phyloP scores from a whole-genome alignment of 2,888 invertebrate species.

The Cataglyphis rosenhaueri region DNA sequence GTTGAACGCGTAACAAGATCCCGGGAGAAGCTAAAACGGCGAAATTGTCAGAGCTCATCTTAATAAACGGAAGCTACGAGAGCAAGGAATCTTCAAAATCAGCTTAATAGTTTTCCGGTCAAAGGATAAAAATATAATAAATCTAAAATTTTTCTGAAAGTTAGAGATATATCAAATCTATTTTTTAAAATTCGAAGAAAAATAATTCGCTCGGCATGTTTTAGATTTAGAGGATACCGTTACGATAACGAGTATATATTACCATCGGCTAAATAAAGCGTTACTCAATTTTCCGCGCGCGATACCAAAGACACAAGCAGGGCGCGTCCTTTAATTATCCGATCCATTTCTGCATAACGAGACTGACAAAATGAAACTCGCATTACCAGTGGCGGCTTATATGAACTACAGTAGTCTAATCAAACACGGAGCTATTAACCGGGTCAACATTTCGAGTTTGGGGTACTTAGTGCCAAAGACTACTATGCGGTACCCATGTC shows the following conservation, averaged over 20 bases:
- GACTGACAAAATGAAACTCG: conserved; percentile 57
- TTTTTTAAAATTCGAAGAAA: background rate
- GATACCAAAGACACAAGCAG: background rate
- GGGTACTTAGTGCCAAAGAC: conserved; percentile 76
- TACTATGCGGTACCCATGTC: conserved; percentile 62
- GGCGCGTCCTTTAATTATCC: conserved; percentile 41
- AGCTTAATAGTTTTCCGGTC: background rate
- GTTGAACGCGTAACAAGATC: conserved; percentile 58
- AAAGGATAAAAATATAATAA: background rate
- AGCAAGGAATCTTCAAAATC: background rate
- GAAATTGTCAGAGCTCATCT: background rate
- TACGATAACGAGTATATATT: background rate
- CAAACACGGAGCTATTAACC: conserved; percentile 85
- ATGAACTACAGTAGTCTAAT: conserved; percentile 83
- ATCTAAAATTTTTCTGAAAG: background rate
- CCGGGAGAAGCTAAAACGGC: conserved; percentile 25
- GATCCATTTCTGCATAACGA: conserved; percentile 52
- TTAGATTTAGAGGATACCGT: background rate
- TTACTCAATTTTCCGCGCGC: conserved; percentile 22
- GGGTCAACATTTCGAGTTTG: conserved; percentile 82
- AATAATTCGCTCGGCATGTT: background rate
- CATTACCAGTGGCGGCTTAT: conserved; percentile 75
- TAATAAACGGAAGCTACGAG: background rate
- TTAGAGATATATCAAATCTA: background rate
- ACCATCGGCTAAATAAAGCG: background rate